Percentiles rank a stretch among this genome's conserved stretches.
Evolutionary conservation across 2,113 vertebrate species (phyloP).

Genomic region (Plecotus auritus): DNA sequence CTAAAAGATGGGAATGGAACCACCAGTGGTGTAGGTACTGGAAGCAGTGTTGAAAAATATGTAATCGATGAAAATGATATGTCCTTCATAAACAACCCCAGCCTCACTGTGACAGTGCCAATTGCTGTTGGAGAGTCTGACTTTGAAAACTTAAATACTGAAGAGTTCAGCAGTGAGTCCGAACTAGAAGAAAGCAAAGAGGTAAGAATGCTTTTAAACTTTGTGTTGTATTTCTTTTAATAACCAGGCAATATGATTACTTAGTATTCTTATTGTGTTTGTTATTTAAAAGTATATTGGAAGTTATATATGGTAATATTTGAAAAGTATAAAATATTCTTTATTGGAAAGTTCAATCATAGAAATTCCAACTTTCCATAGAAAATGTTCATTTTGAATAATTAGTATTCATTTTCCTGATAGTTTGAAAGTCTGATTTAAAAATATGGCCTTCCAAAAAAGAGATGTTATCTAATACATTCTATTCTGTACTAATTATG

Average conservation of each 20-base stretch:
- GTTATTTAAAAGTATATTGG: not conserved
- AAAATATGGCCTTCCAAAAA: not conserved
- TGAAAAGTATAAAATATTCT: slow-evolving; percentile 16
- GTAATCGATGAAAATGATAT: slow-evolving; percentile 87
- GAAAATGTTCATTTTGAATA: not conserved
- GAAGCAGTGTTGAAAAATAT: slow-evolving; percentile 90
- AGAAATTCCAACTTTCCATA: not conserved
- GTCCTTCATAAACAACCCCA: slow-evolving; percentile 94
- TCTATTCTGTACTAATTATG: not conserved
- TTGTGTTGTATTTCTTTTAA: not conserved
- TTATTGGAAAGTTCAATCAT: not conserved
- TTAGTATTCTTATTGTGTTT: not conserved
- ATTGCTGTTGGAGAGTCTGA: slow-evolving; percentile 97
- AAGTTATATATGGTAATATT: not conserved
- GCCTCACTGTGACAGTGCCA: slow-evolving; percentile 93
- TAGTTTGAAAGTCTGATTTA: not conserved
- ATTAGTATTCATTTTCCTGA: not conserved
- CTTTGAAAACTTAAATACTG: slow-evolving; percentile 95
- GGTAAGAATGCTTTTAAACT: slow-evolving; percentile 81
- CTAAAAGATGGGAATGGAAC: slow-evolving; percentile 90
- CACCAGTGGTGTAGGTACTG: slow-evolving; percentile 89
- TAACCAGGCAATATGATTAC: not conserved
- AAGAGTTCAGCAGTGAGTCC: slow-evolving; percentile 95
- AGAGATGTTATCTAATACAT: not conserved
- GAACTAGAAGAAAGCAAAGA: slow-evolving; percentile 89